These are phyloP conservation scores for Catalaphyllia jardinei DNA, from an alignment of 64 coral and sea anemone genomes.

Conservation along the genomic window DNA sequence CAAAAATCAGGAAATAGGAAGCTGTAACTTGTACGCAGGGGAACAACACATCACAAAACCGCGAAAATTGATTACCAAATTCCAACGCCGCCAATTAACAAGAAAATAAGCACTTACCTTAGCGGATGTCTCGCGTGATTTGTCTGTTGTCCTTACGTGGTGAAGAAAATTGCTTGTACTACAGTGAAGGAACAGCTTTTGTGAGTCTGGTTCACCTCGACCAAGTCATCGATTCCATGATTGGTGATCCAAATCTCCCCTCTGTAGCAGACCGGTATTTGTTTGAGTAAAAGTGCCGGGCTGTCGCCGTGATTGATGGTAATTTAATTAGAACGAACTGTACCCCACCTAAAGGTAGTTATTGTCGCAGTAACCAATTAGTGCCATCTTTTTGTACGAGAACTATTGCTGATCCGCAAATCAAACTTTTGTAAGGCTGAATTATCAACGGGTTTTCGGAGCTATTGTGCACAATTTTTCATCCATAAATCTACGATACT, in stretches of 20 bases:
- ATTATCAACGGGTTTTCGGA: conserved; percentile 1
- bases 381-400: conserved; percentile 35
- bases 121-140: neutral
- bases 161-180: neutral
- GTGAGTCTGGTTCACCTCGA: neutral
- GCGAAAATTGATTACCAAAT: neutral
- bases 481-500: neutral
- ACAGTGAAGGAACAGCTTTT: neutral
- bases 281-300: neutral
- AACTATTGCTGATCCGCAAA: conserved; percentile 12
- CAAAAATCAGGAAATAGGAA: neutral
- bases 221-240: neutral
- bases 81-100: neutral
- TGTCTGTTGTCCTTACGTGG: neutral
- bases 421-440: neutral
- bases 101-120: neutral
- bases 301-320: conserved; percentile 57
- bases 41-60: neutral
- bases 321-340: conserved; percentile 61
- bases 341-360: conserved; percentile 66
- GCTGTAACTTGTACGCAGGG: neutral
- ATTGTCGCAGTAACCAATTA: conserved; percentile 44
- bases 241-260: conserved; percentile 21
- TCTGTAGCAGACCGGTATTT: neutral
- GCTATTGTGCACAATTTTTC: neutral